Base-by-base conservation (phyloP, 2,113 vertebrate species). In the Ceyx melanurus region DNA sequence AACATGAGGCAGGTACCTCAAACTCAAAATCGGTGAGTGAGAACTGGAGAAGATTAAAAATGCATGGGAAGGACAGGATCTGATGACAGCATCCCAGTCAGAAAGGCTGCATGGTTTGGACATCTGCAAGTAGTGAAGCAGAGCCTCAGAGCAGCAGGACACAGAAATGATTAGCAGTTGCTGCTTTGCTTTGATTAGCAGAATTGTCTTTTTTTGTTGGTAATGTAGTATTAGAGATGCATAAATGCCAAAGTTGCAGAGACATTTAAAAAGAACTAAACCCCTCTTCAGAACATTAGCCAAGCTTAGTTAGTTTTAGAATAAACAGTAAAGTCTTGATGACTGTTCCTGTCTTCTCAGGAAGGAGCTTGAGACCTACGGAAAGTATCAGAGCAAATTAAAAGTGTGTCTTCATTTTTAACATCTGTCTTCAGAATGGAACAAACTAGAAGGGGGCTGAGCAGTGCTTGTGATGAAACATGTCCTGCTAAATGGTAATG, bases 401-500 rank as follows among this genome's bases (percentile, higher is more conserved):
- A 88, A 95, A 92, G 65, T 22, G 4, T 5, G 9, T 83, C 95
- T 81, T 96, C 89, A 95, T 97, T 97, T 95, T 95, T 95, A 97
- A 96, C 86, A 82, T 94, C 61, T 93, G 66, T 75, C 96, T 95
- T 93, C 61, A 75, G 84, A 96, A 96, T 72, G 92, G 83, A 77
- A 20, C 23, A 91, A 61, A 80, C 60, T 92, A 54, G 85, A 65
- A 83, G 58, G 82, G 76, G 76, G 51, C 86, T 73, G 31, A 88
- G 89, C 65, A 58, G 62, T 77, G 54, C 68, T 50, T 74, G 17
- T 93, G 90, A 80, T 95, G 95, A 97, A 96, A 95, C 86, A 73
- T 93, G 67, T 95, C 62, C 51, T 40, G 78, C 72, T 93, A 48
- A 96, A 85, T 89, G 77, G 15, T 86, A 93, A 79, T 48, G 91